These are phyloP conservation scores for Elymnias hypermnestra DNA, from an alignment of 1,140 invertebrate genomes.

Conservation along the genomic window DNA sequence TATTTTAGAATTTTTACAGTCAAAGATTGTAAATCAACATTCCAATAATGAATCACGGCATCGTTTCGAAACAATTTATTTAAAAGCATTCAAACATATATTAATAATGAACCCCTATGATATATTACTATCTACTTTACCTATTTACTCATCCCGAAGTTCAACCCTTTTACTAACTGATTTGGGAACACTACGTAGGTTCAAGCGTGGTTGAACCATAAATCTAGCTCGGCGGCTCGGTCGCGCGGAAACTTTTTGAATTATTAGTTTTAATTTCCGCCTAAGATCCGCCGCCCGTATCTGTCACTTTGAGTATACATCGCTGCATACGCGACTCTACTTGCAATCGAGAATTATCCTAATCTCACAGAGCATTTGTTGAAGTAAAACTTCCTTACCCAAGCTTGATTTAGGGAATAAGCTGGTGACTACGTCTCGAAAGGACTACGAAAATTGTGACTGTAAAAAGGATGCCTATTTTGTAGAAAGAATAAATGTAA, in stretches of 20 bases:
- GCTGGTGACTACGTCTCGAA: too few species aligned
- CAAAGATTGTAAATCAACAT: too few species aligned
- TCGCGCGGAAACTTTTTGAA: slow-evolving; percentile 76
- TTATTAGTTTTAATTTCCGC: slow-evolving; percentile 77
- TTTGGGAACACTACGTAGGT: slow-evolving; percentile 47
- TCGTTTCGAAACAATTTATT: neutral
- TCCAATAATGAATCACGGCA: too few species aligned
- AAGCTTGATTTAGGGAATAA: too few species aligned
- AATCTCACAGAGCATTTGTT: too few species aligned
- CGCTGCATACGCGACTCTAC: neutral
- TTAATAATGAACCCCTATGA: slow-evolving; percentile 12
- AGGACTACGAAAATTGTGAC: too few species aligned
- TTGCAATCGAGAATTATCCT: slow-evolving; percentile 10
- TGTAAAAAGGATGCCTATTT: too few species aligned
- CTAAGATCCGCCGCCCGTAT: slow-evolving; percentile 69
- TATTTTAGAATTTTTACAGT: too few species aligned
- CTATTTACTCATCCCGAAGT: slow-evolving; percentile 23
- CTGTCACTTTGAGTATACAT: slow-evolving; percentile 56
- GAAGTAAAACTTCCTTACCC: too few species aligned
- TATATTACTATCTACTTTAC: slow-evolving; percentile 22
- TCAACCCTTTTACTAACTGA: slow-evolving; percentile 31
- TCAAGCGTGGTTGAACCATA: slow-evolving; percentile 65
- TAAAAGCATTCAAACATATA: slow-evolving; percentile 1
- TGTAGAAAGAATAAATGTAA: too few species aligned
- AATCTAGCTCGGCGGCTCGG: slow-evolving; percentile 66